Base-by-base conservation (phyloP, 2,888 invertebrate genomes). In the Ennomos erosarius region DNA sequence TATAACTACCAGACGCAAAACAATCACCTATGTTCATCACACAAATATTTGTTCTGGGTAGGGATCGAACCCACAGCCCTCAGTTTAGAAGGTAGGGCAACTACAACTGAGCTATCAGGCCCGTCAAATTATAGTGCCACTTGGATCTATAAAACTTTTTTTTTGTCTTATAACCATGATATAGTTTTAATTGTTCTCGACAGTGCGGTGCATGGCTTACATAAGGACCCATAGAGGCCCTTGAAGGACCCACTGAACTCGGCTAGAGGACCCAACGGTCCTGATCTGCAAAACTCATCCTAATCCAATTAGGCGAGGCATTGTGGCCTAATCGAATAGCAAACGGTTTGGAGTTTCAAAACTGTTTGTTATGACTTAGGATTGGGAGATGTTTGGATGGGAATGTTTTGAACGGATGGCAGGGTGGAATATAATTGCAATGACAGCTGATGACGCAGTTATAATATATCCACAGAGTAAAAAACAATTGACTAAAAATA, bases 281-380 rank as follows among this genome's bases (percentile, higher is more conserved):
- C 65, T 73, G 77, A 80, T 80, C 76, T 75, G 74, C 80, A 78
- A 79, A 79, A 81, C 75, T 79, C 79, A 77, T 76, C 65, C 75
- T 82, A 82, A 82, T 79, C 81, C 81, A 82, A 82, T 82, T 82
- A 82, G 73, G 65, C 66, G 64, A 57, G 64, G 71, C 66, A 73
- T 68, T 76, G 72, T 75, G 78, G 75, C 56, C 52, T 70, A 68
- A 71, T 69, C 68, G 67, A 71, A 67, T 67, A 71, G 65, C 63
- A 62, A 66, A 64, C 63, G 60, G 65, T 57, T 57, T 50, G 49
- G 63, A 64, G 62, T 59, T 60, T 52, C 63, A 45, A 56, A 60
- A 61, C 61, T 61, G 68, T 64, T 62, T 47, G 68, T 68, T 63
- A 66, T 59, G 61, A 66, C 62, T 62, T 63, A 59, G 47, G 58